Evolutionary conservation across 2,797 vertebrate species (phyloP).

Genomic region (Hippopotamyrus pictus): DNA sequence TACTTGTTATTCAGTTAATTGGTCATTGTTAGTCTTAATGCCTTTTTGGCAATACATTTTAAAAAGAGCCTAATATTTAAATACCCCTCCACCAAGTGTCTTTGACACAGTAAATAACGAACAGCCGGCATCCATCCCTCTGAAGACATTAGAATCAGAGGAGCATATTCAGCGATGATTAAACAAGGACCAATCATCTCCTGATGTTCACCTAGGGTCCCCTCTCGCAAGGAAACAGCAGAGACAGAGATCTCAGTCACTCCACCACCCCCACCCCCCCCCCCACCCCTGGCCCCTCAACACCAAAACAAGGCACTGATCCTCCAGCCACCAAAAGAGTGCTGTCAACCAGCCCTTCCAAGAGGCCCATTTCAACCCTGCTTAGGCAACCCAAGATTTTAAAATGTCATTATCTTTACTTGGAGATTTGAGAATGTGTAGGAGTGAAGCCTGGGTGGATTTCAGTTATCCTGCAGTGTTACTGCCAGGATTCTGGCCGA

Average conservation of each 20-base stretch:
- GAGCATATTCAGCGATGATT: constrained; percentile 34
- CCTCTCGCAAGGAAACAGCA: neutral
- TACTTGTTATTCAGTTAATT: neutral
- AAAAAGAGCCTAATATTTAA: neutral
- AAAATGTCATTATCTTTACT: neutral
- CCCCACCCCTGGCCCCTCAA: neutral
- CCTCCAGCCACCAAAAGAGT: neutral
- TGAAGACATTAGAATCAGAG: constrained; percentile 16
- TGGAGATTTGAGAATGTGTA: neutral
- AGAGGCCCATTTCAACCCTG: neutral
- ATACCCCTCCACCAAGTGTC: neutral
- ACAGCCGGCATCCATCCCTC: constrained; percentile 16
- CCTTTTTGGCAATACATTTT: neutral
- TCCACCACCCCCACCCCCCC: neutral
- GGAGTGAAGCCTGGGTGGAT: neutral
- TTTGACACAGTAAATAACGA: constrained; percentile 29
- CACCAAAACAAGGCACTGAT: neutral
- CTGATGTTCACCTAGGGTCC: neutral
- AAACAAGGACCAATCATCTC: constrained; percentile 18
- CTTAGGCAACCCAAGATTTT: neutral
- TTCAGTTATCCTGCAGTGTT: neutral
- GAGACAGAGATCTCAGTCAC: neutral
- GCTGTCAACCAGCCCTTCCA: neutral
- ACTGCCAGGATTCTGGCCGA: neutral
- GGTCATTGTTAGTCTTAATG: neutral